Evolutionary conservation across 1,140 invertebrate genomes (phyloP).

Genomic region (Kradibia gibbosae): DNA sequence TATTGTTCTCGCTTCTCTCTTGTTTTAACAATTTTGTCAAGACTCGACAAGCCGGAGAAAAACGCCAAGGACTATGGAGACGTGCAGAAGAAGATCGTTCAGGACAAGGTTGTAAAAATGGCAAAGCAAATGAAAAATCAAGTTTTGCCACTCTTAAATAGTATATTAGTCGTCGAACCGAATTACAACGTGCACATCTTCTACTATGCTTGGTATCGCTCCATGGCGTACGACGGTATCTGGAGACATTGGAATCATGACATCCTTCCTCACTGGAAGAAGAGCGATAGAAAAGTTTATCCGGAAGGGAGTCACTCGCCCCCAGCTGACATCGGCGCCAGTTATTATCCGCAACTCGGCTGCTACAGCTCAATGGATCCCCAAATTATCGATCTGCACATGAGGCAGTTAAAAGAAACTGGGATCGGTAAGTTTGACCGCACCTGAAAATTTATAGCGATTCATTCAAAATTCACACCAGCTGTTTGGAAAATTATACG

Average conservation of each 20-base stretch:
- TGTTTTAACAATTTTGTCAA: neutral
- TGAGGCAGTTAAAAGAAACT: conserved; percentile 69
- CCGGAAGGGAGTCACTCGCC: conserved; percentile 69
- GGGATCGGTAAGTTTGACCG: conserved; percentile 68
- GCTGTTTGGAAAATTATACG: neutral
- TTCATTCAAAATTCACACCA: neutral
- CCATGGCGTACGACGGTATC: conserved; percentile 64
- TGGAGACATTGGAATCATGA: conserved; percentile 73
- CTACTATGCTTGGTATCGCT: conserved; percentile 74
- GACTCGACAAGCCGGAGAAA: conserved; percentile 53
- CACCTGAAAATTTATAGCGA: neutral
- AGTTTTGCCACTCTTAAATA: conserved; percentile 57
- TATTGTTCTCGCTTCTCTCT: neutral
- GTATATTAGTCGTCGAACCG: conserved; percentile 56
- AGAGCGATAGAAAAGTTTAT: conserved; percentile 68
- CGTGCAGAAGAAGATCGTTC: conserved; percentile 57
- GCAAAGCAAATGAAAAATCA: conserved; percentile 62
- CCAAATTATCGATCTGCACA: conserved; percentile 69
- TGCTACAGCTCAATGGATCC: conserved; percentile 73
- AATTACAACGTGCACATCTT: conserved; percentile 73
- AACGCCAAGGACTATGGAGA: conserved; percentile 59
- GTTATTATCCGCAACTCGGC: conserved; percentile 71
- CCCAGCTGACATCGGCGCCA: conserved; percentile 70
- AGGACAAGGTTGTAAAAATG: conserved; percentile 59
- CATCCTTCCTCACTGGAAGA: conserved; percentile 71